Base-by-base conservation (phyloP, 2,797 vertebrate genomes). In the Pantherophis alleghaniensis region DNA sequence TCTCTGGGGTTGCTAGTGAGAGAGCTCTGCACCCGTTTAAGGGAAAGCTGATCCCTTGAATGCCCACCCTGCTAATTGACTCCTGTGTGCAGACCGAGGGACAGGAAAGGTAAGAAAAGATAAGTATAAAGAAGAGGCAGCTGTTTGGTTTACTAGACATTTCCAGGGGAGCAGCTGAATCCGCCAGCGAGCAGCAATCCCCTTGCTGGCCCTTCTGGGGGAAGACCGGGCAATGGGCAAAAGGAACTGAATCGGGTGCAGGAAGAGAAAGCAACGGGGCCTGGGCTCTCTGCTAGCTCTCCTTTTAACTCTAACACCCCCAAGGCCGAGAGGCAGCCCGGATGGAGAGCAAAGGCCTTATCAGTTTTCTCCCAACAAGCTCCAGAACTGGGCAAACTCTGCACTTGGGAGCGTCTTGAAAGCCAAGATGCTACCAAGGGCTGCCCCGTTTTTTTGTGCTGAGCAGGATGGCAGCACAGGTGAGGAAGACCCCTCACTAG, bases 241-340 rank as follows among this genome's bases (percentile, higher is more conserved):
- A 3, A 9, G 7, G 3, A 22, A 4, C 3, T 9, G 69, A 16
- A 9, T 9, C 0, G 66, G n/a, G 66, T 4, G 32, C 32, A 10
- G 69, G 32, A 4, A 9, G 32, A 9, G 32, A 9, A 37, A 3
- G 18, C 2, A 7, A 2, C 16, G 3, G 32, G 7, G 14, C 2
- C 2, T 18, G 7, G 16, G 16, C 69, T 20, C 16, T 74, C 16
- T 37, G 69, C 32, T 37, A 7, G 2, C 32, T 10, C 18, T 4
- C 69, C 32, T 7, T 32, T 16, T 16, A 2, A 32, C 66, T 69
- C n/a, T n/a, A 3, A 51, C 47, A 7, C 47, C 47, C 47, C 6
- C 47, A 51, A 51, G 47, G 47, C 47, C 47, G 26, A 63, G 26
- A 12, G 26, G 10, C 63, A 66, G 63, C 28, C 63, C 0, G 1